Conservation (phyloP, 2,113 vertebrate genomes). For the Anguilla japonica region DNA sequence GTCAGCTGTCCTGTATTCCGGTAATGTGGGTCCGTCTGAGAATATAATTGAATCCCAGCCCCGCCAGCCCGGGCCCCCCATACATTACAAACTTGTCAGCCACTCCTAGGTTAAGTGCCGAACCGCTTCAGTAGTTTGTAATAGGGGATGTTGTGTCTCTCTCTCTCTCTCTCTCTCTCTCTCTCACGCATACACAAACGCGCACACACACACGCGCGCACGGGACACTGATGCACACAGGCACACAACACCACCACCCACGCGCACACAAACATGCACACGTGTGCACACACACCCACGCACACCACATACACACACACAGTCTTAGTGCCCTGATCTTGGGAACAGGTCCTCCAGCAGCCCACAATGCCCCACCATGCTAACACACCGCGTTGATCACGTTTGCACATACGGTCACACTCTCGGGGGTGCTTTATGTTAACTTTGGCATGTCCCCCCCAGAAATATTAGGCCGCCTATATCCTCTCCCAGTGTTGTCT, state of each 20-base stretch:
- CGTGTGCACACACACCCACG: too few species aligned
- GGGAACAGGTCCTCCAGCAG: neutral
- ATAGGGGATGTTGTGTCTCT: neutral
- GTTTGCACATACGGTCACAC: neutral
- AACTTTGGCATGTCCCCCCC: neutral
- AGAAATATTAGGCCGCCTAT: neutral
- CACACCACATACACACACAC: neutral
- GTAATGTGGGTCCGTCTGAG: neutral
- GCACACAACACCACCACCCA: neutral
- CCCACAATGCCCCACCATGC: constrained; percentile 22
- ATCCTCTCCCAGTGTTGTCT: neutral
- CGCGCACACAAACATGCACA: too few species aligned
- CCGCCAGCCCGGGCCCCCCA: neutral
- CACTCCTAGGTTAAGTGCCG: neutral
- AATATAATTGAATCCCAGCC: constrained; percentile 1
- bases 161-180: neutral
- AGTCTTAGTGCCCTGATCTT: too few species aligned
- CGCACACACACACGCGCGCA: neutral
- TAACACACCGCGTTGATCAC: neutral
- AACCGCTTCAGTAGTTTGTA: neutral
- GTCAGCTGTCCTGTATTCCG: neutral
- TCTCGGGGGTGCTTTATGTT: neutral
- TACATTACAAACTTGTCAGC: neutral
- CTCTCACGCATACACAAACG: neutral
- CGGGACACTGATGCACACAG: too few species aligned